Conservation (phyloP, 2,888 invertebrate genomes). For the Allophyes oxyacanthae region DNA sequence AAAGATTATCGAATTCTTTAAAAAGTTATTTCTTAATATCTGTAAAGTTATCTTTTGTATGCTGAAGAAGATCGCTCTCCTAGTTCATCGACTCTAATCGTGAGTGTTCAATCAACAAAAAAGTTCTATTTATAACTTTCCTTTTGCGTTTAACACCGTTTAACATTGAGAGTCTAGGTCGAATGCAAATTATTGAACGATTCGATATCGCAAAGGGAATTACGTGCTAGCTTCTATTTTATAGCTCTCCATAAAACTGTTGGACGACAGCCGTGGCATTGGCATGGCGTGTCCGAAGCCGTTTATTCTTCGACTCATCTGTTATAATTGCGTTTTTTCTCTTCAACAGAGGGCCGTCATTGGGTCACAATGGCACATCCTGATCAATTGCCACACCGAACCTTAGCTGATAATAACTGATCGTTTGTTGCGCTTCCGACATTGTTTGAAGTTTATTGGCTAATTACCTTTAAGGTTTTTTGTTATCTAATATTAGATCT, state of each 20-base stretch:
- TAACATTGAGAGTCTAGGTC: conserved; percentile 63
- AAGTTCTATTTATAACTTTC: conserved; percentile 55
- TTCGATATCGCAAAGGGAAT: conserved; percentile 50
- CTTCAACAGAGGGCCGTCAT: conserved; percentile 46
- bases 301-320: conserved; percentile 57
- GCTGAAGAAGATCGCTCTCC: background rate
- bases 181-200: conserved; percentile 59
- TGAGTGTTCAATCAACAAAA: conserved; percentile 13
- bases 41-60: too few species aligned
- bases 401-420: conserved; percentile 51
- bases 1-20: too few species aligned
- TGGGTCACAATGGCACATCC: conserved; percentile 63
- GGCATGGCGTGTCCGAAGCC: conserved; percentile 62
- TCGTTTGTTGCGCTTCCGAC: conserved; percentile 59
- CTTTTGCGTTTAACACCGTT: conserved; percentile 47
- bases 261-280: conserved; percentile 63
- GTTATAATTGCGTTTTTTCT: conserved; percentile 65
- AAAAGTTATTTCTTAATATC: background rate
- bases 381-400: conserved; percentile 67
- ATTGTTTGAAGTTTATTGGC: conserved; percentile 42
- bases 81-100: conserved; percentile 34
- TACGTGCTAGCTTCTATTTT: conserved; percentile 49
- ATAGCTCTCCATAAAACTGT: conserved; percentile 59
- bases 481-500: conserved; percentile 20
- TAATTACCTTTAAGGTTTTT: conserved; percentile 31